A percentile compares a stretch with the other conserved stretches of the same genome.
Evolutionary conservation across 2,797 vertebrate species (phyloP).

Genomic region (Gobio occitaniae): DNA sequence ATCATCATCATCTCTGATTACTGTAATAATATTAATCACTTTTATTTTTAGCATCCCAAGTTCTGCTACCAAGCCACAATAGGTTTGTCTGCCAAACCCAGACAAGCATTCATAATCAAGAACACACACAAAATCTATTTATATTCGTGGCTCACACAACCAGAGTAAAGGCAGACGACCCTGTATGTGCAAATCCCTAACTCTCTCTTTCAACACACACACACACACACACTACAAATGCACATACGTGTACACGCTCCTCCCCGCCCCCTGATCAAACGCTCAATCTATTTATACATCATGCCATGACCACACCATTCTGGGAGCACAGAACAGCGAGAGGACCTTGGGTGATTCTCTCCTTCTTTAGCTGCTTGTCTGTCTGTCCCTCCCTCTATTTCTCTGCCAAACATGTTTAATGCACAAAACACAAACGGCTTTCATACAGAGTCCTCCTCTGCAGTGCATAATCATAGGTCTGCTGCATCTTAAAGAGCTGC

Average conservation of each 20-base stretch:
- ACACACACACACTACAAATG: constrained; percentile 39
- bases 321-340: constrained; percentile 56
- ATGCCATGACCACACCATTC: constrained; percentile 48
- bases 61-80: constrained; percentile 63
- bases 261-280: constrained; percentile 49
- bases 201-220: constrained; percentile 32
- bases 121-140: constrained; percentile 49
- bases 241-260: constrained; percentile 45
- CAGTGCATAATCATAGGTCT: constrained; percentile 42
- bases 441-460: constrained; percentile 31
- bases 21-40: constrained; percentile 61
- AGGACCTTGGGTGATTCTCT: constrained; percentile 53
- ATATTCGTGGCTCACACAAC: constrained; percentile 44
- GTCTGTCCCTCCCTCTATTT: constrained; percentile 33
- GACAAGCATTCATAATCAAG: constrained; percentile 53
- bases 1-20: constrained; percentile 55
- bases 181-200: constrained; percentile 53
- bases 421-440: constrained; percentile 26
- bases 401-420: constrained; percentile 27
- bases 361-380: constrained; percentile 42
- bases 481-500: constrained; percentile 15
- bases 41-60: constrained; percentile 72
- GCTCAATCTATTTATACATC: constrained; percentile 61
- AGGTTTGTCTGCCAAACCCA: constrained; percentile 63
- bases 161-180: constrained; percentile 43